Percentiles rank a stretch among this genome's conserved stretches.
phyloP scores from a whole-genome alignment of 2,113 vertebrate species.

The Nothoprocta pentlandii region DNA sequence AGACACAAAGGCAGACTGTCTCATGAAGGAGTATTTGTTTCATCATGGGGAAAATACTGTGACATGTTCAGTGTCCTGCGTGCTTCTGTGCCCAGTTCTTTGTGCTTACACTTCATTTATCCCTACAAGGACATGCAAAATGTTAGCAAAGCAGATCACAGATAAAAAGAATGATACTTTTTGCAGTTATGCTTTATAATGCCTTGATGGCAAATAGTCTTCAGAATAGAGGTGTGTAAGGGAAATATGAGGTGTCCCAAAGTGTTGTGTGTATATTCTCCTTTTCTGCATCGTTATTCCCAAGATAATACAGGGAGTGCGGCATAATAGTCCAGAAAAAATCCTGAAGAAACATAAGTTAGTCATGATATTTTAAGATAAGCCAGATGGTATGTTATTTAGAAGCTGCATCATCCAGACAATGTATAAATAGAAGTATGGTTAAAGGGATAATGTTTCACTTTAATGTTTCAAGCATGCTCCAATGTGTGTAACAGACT shows the following conservation, averaged over 20 bases:
- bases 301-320: not conserved
- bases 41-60: not conserved
- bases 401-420: conserved; percentile 2
- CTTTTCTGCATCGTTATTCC: not conserved
- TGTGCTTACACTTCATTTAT: not conserved
- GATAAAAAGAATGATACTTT: not conserved
- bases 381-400: not conserved
- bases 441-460: not conserved
- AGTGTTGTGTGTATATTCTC: not conserved
- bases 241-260: not conserved
- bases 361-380: too few relatives aligned
- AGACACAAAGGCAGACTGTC: not conserved
- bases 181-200: not conserved
- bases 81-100: not conserved
- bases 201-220: not conserved
- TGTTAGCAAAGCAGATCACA: not conserved
- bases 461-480: not conserved
- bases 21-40: conserved; percentile 29
- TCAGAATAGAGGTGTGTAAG: not conserved
- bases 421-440: not conserved
- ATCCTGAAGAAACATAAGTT: too few relatives aligned
- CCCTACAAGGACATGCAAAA: not conserved
- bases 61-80: not conserved
- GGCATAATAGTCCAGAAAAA: not conserved
- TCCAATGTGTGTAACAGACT: not conserved